phyloP scores from a whole-genome alignment of 2,113 vertebrate genomes.

The Corydoras maculifer region DNA sequence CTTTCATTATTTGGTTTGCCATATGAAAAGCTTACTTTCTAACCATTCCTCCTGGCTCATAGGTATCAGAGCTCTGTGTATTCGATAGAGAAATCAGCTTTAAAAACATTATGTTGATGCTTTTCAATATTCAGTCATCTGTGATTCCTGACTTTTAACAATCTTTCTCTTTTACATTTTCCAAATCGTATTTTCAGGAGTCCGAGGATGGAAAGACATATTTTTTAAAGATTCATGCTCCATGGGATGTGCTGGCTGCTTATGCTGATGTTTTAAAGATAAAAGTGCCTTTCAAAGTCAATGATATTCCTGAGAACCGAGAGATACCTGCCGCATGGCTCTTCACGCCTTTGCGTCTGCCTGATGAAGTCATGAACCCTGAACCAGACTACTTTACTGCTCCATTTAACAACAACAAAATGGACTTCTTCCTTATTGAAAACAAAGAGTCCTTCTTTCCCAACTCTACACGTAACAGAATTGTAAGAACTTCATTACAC shows the following conservation, averaged over 20 bases:
- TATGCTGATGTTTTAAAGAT: conserved; percentile 90
- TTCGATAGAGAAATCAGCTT: not conserved
- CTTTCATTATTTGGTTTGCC: no score
- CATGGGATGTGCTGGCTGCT: conserved; percentile 86
- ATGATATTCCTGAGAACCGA: conserved; percentile 64
- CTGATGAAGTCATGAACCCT: conserved; percentile 72
- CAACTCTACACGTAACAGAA: conserved; percentile 87
- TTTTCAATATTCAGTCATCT: not conserved
- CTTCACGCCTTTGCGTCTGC: conserved; percentile 71
- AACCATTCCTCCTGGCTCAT: not conserved
- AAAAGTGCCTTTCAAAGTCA: conserved; percentile 85
- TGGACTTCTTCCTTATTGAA: conserved; percentile 84
- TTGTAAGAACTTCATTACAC: conserved; percentile 67
- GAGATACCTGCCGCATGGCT: conserved; percentile 70
- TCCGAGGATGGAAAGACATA: conserved; percentile 87
- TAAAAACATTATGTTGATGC: not conserved
- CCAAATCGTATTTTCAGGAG: conserved; percentile 62
- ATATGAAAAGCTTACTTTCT: no score
- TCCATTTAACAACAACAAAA: conserved; percentile 80
- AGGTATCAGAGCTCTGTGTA: not conserved
- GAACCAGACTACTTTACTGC: conserved; percentile 85
- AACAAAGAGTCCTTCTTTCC: conserved; percentile 83
- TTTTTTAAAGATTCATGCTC: conserved; percentile 91
- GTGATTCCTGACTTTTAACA: not conserved
- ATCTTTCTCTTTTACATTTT: not conserved